A percentile compares a stretch with the other conserved stretches of the same genome.
These are phyloP conservation scores for Hyppa rectilinea DNA, from an alignment of 2,888 invertebrate species.

Conservation along the genomic window DNA sequence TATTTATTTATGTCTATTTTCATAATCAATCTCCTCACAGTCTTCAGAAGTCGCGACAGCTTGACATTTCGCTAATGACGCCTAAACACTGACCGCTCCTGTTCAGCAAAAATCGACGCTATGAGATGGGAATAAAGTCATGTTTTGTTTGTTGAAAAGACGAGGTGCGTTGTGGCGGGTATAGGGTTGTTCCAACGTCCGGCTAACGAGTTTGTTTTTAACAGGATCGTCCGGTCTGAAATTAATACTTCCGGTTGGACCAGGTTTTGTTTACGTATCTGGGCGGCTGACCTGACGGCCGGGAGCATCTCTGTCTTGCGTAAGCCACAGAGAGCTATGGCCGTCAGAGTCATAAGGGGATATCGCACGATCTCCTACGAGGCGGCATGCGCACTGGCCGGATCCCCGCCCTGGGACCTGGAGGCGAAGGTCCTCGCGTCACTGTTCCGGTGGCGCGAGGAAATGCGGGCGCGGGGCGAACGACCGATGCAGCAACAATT, in stretches of 20 bases:
- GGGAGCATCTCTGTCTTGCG: no score
- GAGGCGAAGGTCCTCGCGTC: no score
- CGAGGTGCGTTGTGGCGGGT: constrained; percentile 18
- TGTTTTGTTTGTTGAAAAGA: constrained; percentile 35
- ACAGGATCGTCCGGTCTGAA: constrained; percentile 23
- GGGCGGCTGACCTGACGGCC: no score
- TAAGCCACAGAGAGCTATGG: no score
- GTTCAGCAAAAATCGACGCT: constrained; percentile 44
- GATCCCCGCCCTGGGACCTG: no score
- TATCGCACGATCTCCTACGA: no score
- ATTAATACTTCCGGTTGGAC: constrained; percentile 15
- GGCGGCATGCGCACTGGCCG: no score
- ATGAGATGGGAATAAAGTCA: constrained; percentile 42
- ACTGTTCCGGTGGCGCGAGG: no score
- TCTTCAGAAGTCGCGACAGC: constrained; percentile 69
- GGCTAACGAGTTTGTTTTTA: constrained; percentile 28
- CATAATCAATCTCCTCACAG: constrained; percentile 73
- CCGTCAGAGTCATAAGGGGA: no score
- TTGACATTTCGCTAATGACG: constrained; percentile 77
- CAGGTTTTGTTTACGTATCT: not conserved
- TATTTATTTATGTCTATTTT: constrained; percentile 59
- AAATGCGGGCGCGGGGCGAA: no score
- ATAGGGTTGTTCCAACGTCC: constrained; percentile 45
- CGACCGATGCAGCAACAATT: no score
- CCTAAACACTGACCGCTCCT: constrained; percentile 48